These are phyloP conservation scores for Acanthosepion lycidas DNA, from an alignment of 2,888 invertebrate genomes.

Conservation along the genomic window DNA sequence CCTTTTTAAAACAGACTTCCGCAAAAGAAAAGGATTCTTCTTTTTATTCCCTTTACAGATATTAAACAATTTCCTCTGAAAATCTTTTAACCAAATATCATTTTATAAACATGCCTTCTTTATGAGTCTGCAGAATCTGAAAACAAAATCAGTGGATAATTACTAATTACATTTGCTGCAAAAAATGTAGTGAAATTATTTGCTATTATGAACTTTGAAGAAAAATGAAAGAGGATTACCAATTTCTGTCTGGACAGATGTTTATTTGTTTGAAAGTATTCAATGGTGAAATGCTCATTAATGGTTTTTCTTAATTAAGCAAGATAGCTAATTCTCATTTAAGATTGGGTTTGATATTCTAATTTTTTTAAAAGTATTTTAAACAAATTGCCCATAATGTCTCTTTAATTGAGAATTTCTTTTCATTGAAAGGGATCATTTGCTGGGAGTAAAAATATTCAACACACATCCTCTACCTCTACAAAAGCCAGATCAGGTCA, in stretches of 20 bases:
- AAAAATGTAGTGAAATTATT: background rate
- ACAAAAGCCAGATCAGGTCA: too few species aligned
- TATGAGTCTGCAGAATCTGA: background rate
- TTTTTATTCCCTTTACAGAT: too few species aligned
- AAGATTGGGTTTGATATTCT: background rate
- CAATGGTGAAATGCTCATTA: background rate
- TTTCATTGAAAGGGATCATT: background rate
- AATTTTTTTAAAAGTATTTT: background rate
- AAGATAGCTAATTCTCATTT: background rate
- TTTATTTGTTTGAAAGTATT: background rate
- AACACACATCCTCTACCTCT: too few species aligned
- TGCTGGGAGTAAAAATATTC: background rate
- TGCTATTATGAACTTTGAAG: background rate
- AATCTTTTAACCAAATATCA: too few species aligned
- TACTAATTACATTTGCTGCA: background rate
- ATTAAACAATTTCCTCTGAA: too few species aligned
- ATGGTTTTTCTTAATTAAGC: background rate
- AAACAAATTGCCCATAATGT: background rate
- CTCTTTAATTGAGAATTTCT: background rate
- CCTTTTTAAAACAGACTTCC: too few species aligned
- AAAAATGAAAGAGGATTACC: background rate
- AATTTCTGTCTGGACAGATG: background rate
- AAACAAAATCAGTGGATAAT: background rate
- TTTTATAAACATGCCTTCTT: too few species aligned
- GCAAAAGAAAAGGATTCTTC: too few species aligned